Percentiles rank a stretch among this genome's conserved stretches.
Evolutionary conservation across 2,888 invertebrate species (phyloP).

Genomic region (Nezara viridula): DNA sequence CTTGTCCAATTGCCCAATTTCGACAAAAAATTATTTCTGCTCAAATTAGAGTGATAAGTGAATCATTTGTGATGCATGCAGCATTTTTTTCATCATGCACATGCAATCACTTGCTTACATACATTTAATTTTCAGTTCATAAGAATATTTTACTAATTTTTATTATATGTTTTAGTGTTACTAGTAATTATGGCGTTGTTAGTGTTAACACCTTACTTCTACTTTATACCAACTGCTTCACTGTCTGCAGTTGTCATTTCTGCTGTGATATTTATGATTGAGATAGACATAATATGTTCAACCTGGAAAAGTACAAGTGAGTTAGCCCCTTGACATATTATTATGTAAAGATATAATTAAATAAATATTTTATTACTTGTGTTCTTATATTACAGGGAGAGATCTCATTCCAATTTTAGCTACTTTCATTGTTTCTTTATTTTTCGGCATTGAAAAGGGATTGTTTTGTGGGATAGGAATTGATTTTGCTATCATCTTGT

Average conservation of each 20-base stretch:
- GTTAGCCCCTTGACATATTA: neutral
- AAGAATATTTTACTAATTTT: neutral
- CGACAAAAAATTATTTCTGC: no score
- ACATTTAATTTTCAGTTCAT: no score
- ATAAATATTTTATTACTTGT: neutral
- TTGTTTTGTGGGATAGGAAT: slow-evolving; percentile 52
- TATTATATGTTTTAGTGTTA: slow-evolving; percentile 27
- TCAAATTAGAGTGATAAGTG: no score
- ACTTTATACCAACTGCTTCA: slow-evolving; percentile 52
- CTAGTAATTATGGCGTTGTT: slow-evolving; percentile 52
- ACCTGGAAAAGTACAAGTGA: slow-evolving; percentile 56
- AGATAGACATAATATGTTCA: slow-evolving; percentile 29
- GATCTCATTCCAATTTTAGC: slow-evolving; percentile 51
- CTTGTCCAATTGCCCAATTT: no score
- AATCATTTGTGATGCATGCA: no score
- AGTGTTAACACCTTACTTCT: slow-evolving; percentile 57
- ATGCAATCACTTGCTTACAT: no score
- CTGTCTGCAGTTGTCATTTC: slow-evolving; percentile 57
- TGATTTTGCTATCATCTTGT: slow-evolving; percentile 51
- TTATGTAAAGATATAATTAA: neutral
- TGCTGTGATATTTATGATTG: slow-evolving; percentile 57
- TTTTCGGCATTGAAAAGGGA: slow-evolving; percentile 55
- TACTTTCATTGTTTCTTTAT: slow-evolving; percentile 52
- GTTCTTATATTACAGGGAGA: slow-evolving; percentile 31
- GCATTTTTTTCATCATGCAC: no score